Conservation (phyloP, 30 jellyfish, hydroid and myxozoan species). For the Aurelia aurita region DNA sequence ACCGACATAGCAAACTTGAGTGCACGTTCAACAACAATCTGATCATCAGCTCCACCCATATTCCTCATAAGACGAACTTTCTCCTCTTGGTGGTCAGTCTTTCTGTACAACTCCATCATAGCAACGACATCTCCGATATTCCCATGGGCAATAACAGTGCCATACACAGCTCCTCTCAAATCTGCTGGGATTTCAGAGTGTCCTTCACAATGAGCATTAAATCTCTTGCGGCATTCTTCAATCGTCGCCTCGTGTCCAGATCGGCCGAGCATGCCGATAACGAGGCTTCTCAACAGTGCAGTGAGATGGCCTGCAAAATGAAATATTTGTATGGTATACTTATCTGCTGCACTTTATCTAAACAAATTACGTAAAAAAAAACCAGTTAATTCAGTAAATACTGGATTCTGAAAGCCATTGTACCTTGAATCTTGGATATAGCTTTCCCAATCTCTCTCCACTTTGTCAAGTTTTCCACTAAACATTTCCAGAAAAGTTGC, state of each 20-base stretch:
- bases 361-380: too few species aligned
- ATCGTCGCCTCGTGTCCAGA: slow-evolving; percentile 82
- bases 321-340: too few species aligned
- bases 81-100: slow-evolving; percentile 89
- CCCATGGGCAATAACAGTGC: slow-evolving; percentile 86
- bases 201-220: slow-evolving; percentile 85
- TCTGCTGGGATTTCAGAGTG: slow-evolving; percentile 81
- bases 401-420: too few species aligned
- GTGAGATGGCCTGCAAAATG: slow-evolving; percentile 74
- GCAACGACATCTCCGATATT: slow-evolving; percentile 73
- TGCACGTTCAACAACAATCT: slow-evolving; percentile 67
- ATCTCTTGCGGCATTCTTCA: slow-evolving; percentile 68
- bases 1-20: slow-evolving; percentile 91
- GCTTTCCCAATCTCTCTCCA: too few species aligned
- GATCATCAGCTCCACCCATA: slow-evolving; percentile 84
- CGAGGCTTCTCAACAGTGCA: slow-evolving; percentile 82
- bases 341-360: too few species aligned
- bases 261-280: slow-evolving; percentile 77
- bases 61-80: slow-evolving; percentile 76
- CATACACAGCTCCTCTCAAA: slow-evolving; percentile 85
- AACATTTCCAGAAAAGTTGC: too few species aligned
- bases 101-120: slow-evolving; percentile 72
- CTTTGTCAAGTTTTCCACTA: too few species aligned
- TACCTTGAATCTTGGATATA: too few species aligned
- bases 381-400: too few species aligned